These are phyloP conservation scores for Arctopsyche grandis DNA, from an alignment of 1,140 invertebrate genomes.

Conservation along the genomic window DNA sequence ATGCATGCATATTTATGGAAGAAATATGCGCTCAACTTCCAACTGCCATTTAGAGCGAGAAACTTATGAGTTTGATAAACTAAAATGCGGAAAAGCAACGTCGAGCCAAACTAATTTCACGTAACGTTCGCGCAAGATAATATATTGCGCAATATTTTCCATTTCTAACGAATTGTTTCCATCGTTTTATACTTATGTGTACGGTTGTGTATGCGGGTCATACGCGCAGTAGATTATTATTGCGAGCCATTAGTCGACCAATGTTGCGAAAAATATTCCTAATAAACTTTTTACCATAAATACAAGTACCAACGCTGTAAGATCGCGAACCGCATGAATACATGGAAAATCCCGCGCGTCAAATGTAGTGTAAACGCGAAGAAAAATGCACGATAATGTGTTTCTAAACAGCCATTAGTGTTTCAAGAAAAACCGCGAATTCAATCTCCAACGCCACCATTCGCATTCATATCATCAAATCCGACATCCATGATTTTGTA, in stretches of 20 bases:
- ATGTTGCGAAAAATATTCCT: constrained; percentile 54
- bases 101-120: too few species aligned
- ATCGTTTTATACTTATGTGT: neutral
- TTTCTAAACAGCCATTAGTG: constrained; percentile 53
- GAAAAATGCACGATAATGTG: constrained; percentile 54
- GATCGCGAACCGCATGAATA: constrained; percentile 23
- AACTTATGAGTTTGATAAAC: too few species aligned
- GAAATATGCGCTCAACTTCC: too few species aligned
- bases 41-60: too few species aligned
- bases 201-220: neutral
- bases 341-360: constrained; percentile 44
- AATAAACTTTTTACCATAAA: constrained; percentile 53
- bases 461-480: neutral
- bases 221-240: constrained; percentile 38
- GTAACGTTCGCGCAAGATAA: too few species aligned
- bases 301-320: constrained; percentile 32
- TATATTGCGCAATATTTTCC: too few species aligned
- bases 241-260: constrained; percentile 46
- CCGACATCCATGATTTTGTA: neutral
- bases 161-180: too few species aligned
- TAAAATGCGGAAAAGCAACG: too few species aligned
- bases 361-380: constrained; percentile 53
- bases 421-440: neutral
- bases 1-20: too few species aligned
- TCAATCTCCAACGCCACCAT: neutral